Base-by-base conservation (phyloP, 2,888 invertebrate species). In the Brenthis daphne region DNA sequence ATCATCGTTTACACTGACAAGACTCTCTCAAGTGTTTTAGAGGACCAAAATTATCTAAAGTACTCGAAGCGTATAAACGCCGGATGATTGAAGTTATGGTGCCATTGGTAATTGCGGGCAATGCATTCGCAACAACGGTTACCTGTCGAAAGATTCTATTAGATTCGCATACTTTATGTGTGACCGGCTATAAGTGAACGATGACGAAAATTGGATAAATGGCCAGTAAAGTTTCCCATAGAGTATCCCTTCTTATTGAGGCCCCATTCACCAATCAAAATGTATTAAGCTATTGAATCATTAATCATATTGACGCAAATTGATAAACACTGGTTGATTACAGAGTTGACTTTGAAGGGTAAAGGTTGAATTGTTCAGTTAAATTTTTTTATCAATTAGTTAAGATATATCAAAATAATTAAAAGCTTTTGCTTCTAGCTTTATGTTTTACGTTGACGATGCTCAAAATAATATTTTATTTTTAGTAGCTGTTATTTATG, bases 1-100 rank as follows among this genome's bases (percentile, higher is more conserved):
- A 91, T 91, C 90, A 91, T 89, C 90, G 90, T 92, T 87, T 84
- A 78, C 82, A 82, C 81, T 85, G 90, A 90, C 88, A 85, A 82
- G 85, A 84, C 80, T 83, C 84, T 81, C 78, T 88, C 86, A 83
- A 89, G 88, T 89, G 88, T 89, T 89, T 89, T 87, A 86, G 85
- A 90, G 83, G 84, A 84, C 82, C 79, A 81, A 82, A 80, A 89
- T 90, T 90, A 89, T 91, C 83, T 86, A 79, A 88, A 80, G 79
- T 78, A 79, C 80, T 80, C 73, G 75, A 72, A 78, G 79, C 77
- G 74, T 73, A 75, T 77, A 79, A 76, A 74, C 75, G 76, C 72
- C 67, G 76, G 60, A 71, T 77, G 81, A 81, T 79, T 71, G 77
- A 81, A 77, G 77, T 75, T 69, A 73, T 65, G 67, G 64, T 68